Evolutionary conservation across 1,140 invertebrate species (phyloP).

Genomic region (Polypedilum pembai): DNA sequence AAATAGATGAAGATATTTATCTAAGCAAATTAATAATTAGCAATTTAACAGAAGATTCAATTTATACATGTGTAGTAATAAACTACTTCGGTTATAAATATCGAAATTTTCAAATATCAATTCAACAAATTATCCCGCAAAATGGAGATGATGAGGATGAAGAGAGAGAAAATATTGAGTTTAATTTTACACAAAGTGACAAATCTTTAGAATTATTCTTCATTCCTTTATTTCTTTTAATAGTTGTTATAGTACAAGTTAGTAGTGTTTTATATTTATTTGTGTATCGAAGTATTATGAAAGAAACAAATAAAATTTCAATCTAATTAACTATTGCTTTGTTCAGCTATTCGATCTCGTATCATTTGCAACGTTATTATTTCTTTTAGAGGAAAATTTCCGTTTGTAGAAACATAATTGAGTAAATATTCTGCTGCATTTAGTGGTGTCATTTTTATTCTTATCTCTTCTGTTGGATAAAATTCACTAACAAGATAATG

Average conservation of each 20-base stretch:
- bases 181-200: not conserved
- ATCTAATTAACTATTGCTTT: not conserved
- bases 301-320: not conserved
- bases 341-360: not conserved
- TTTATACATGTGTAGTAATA: not conserved
- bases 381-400: not conserved
- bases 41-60: not conserved
- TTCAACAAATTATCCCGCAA: not conserved
- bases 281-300: not conserved
- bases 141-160: not conserved
- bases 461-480: not conserved
- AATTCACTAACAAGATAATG: not conserved
- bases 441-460: not conserved
- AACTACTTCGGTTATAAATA: not conserved
- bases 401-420: not conserved
- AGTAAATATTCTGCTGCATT: not conserved
- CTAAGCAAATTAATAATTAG: constrained; percentile 22
- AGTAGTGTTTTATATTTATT: not conserved
- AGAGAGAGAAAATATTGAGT: not conserved
- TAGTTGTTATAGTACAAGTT: not conserved
- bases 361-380: not conserved
- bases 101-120: not conserved
- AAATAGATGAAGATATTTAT: not conserved
- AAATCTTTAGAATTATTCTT: constrained; percentile 13
- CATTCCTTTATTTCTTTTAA: not conserved